These are phyloP conservation scores for Hydrophis major DNA, from an alignment of 2,797 vertebrate species.

Conservation along the genomic window DNA sequence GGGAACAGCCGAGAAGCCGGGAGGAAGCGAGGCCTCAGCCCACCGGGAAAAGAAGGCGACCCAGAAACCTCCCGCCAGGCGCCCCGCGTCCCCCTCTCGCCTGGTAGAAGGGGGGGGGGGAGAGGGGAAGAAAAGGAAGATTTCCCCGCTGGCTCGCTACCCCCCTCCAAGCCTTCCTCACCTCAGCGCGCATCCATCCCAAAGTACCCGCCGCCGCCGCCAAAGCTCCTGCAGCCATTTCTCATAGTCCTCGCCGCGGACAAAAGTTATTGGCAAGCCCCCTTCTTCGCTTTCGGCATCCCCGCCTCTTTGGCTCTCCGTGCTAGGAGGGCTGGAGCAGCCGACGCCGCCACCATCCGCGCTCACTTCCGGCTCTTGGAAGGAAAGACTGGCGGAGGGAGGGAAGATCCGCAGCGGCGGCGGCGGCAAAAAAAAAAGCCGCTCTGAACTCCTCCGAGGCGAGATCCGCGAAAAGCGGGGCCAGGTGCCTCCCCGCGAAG, in stretches of 20 bases:
- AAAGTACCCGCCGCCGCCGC: background rate
- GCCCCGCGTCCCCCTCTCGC: background rate
- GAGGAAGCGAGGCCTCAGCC: background rate
- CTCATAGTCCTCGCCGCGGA: background rate
- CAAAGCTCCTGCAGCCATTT: background rate
- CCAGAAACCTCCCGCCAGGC: background rate
- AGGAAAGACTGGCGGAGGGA: background rate
- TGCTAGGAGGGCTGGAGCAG: background rate
- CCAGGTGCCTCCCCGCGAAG: too few species aligned
- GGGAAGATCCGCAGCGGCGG: background rate
- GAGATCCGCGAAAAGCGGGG: background rate
- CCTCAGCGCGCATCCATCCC: slow-evolving; percentile 11
- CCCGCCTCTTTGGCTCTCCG: background rate
- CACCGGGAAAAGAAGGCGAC: background rate
- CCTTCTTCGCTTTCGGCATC: background rate
- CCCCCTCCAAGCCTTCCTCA: background rate
- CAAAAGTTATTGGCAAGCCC: background rate
- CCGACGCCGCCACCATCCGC: background rate
- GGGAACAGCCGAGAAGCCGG: background rate
- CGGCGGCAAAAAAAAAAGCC: background rate
- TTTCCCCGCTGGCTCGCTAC: too few species aligned
- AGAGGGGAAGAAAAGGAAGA: too few species aligned
- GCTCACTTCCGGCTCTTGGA: slow-evolving; percentile 12
- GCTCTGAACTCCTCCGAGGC: background rate
- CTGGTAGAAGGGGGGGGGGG: background rate